These are phyloP conservation scores for Megaptera novaeangliae DNA, from an alignment of 2,113 vertebrate species.

Conservation along the genomic window DNA sequence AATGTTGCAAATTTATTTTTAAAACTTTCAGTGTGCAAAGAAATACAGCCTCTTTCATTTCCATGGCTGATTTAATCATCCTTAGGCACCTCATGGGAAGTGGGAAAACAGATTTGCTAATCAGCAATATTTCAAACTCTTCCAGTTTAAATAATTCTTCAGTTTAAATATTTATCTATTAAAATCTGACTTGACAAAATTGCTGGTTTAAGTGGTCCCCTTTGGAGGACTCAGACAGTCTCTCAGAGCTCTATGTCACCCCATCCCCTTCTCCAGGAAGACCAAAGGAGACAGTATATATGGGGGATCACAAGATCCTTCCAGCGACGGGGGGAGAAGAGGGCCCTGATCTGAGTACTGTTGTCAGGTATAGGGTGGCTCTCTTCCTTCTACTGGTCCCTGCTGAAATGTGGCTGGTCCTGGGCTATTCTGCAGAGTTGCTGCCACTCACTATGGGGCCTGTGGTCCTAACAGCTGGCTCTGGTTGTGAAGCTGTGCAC, in stretches of 20 bases:
- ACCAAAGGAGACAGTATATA: neutral
- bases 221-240: neutral
- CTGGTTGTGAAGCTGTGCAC: accelerated
- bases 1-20: neutral
- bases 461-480: neutral
- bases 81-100: neutral
- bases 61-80: neutral
- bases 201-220: neutral
- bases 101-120: neutral
- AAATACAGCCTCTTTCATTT: neutral
- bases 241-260: neutral
- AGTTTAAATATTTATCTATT: neutral
- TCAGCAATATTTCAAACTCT: neutral
- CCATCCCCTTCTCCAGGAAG: neutral
- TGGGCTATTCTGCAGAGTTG: too few relatives aligned
- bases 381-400: neutral
- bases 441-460: neutral
- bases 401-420: neutral
- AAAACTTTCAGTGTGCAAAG: neutral
- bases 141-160: neutral
- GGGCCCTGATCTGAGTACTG: neutral
- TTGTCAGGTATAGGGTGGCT: neutral
- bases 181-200: neutral
- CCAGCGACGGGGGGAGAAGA: neutral
- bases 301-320: neutral